A percentile compares a stretch with the other conserved stretches of the same genome.
phyloP scores from a whole-genome alignment of 1,140 invertebrate species.

The Oryctes rhinoceros region DNA sequence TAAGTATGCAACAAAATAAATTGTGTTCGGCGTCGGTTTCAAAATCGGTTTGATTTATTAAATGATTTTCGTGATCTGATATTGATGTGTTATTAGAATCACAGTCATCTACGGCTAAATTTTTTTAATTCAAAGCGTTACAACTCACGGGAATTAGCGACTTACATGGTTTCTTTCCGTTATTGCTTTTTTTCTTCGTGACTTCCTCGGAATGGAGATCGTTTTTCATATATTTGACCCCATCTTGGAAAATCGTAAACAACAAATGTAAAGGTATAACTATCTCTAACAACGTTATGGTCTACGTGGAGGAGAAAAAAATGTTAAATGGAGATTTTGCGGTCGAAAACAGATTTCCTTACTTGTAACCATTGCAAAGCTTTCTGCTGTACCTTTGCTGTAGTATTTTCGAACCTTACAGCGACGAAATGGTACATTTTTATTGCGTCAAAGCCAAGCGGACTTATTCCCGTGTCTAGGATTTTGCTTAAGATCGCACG shows the following conservation, averaged over 20 bases:
- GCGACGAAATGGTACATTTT: conserved; percentile 96
- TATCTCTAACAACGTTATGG: conserved; percentile 88
- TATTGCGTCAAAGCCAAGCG: conserved; percentile 90
- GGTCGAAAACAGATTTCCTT: conserved; percentile 45
- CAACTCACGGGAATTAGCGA: neutral
- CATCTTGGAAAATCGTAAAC: conserved; percentile 89
- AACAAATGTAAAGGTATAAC: conserved; percentile 85
- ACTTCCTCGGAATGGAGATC: conserved; percentile 62
- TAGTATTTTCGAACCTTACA: conserved; percentile 84
- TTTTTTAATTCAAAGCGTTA: conserved; percentile 43
- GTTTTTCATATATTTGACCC: conserved; percentile 73
- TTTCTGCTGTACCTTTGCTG: conserved; percentile 89
- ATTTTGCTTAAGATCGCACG: conserved; percentile 96
- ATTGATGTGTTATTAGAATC: conserved; percentile 75
- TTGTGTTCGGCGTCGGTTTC: conserved; percentile 76
- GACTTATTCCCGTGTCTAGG: conserved; percentile 94
- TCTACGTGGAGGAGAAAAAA: conserved; percentile 58
- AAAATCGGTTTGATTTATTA: conserved; percentile 69
- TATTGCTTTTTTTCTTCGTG: conserved; percentile 9
- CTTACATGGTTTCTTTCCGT: conserved; percentile 12
- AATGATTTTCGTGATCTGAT: conserved; percentile 74
- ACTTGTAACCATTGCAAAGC: conserved; percentile 96
- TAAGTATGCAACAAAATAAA: conserved; percentile 93
- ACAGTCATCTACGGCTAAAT: conserved; percentile 70
- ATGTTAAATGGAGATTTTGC: conserved; percentile 56